Conservation (phyloP, 2,888 invertebrate genomes). For the Pasiphila rectangulata region DNA sequence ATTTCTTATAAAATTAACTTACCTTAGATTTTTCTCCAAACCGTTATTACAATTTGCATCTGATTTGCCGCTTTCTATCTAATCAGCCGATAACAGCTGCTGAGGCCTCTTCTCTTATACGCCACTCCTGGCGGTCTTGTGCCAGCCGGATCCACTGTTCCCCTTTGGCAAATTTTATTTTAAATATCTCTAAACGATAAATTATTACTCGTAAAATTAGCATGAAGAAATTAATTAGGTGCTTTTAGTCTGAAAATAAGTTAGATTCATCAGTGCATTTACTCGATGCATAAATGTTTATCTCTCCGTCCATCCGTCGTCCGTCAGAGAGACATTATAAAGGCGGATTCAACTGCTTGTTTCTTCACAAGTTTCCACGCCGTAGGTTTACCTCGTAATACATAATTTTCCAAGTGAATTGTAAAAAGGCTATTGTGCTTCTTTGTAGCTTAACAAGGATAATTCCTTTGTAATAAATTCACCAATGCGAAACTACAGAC, state of each 20-base stretch:
- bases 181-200: too few species aligned
- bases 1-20: neutral
- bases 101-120: too few species aligned
- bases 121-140: too few species aligned
- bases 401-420: conserved; percentile 34
- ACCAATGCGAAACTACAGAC: conserved; percentile 55
- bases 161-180: too few species aligned
- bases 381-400: conserved; percentile 26
- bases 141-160: too few species aligned
- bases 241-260: too few species aligned
- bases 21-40: too few species aligned
- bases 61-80: too few species aligned
- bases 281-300: neutral
- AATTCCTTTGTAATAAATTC: conserved; percentile 54
- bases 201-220: too few species aligned
- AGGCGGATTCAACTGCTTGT: conserved; percentile 17
- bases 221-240: too few species aligned
- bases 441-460: conserved; percentile 45
- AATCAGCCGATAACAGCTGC: too few species aligned
- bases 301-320: neutral
- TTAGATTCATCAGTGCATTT: neutral
- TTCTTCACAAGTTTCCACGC: conserved; percentile 17
- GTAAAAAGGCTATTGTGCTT: conserved; percentile 40
- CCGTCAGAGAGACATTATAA: conserved; percentile 7
- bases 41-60: too few species aligned